Conservation (phyloP, 2,888 invertebrate genomes). For the Chalcis sispes region DNA sequence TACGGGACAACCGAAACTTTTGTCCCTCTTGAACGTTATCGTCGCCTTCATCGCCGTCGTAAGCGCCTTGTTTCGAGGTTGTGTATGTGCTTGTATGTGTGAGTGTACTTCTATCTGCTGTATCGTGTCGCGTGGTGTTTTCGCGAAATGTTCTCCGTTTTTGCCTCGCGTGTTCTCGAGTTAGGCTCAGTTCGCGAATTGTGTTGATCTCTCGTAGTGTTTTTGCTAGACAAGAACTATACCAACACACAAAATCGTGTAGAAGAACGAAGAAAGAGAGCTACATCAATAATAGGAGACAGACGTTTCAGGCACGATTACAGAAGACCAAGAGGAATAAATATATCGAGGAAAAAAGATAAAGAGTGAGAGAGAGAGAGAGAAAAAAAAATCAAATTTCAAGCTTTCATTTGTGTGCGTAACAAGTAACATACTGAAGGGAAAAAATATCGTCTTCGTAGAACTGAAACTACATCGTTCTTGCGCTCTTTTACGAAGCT, state of each 20-base stretch:
- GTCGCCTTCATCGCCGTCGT: not conserved
- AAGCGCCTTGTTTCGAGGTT: not conserved
- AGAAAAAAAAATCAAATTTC: not conserved
- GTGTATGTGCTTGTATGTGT: not conserved
- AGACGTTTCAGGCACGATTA: too few species aligned
- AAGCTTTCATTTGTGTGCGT: not conserved
- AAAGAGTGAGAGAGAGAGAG: not conserved
- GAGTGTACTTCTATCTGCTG: not conserved
- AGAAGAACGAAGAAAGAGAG: too few species aligned
- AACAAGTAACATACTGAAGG: not conserved
- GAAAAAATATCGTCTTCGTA: slow-evolving; percentile 6
- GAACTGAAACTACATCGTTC: slow-evolving; percentile 19
- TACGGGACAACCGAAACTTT: slow-evolving; percentile 2
- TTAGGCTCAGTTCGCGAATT: too few species aligned
- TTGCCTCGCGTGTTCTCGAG: not conserved
- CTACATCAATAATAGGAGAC: not conserved
- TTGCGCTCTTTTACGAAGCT: slow-evolving; percentile 24
- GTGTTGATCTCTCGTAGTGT: too few species aligned
- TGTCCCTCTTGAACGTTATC: not conserved
- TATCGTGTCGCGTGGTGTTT: slow-evolving; percentile 7
- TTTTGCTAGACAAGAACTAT: too few species aligned
- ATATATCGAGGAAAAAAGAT: not conserved
- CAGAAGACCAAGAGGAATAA: not conserved
- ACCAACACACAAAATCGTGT: too few species aligned
- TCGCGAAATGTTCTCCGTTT: slow-evolving; percentile 18